Evolutionary conservation across 1,140 invertebrate genomes (phyloP), one percentile per base, ranked within the genome.

Genomic region (Ceratosolen fusciceps): DNA sequence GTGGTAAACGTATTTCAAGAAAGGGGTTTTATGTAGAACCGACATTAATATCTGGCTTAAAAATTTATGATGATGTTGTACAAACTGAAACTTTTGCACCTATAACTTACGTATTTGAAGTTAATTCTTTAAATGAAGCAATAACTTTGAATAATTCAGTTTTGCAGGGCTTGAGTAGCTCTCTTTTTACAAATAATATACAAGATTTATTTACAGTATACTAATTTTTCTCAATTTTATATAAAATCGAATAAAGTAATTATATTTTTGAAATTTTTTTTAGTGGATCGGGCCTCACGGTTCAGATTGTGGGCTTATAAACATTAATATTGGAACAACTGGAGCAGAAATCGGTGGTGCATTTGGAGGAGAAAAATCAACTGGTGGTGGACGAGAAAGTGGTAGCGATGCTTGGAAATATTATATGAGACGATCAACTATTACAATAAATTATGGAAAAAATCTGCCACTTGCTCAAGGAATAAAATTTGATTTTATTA

Each of bases 321-420:
- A 99, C 90, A 95, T 99, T 2, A 99, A 99, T 88, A 99, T 99
- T 84, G 98, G 98, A 0, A 99, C 98, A 7, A 98, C 95, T 88
- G 98, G 98, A 74, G 98, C 98, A 19, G 98, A 99, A 91, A 99
- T 99, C 83, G 98, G 98, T 34, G 98, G 98, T 49, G 98, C 98
- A 5, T 99, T 99, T 91, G 98, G 98, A 82, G 97, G 97, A 12
- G 96, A 98, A 90, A 98, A 98, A 90, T 95, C 97, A 67, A 99
- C 98, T 3, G 98, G 98, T 31, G 98, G 98, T 67, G 98, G 98
- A 19, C 92, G 98, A 21, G 98, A 99, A 91, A 98, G 97, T 83
- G 98, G 98, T 39, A 98, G 97, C 47, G 98, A 99, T 92, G 93
- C 98, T 7, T 99, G 98, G 98, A 99, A 99, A 90, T 95, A 96